Conservation (phyloP, 1,140 invertebrate genomes). For the Cyrtorhinus lividipennis region DNA sequence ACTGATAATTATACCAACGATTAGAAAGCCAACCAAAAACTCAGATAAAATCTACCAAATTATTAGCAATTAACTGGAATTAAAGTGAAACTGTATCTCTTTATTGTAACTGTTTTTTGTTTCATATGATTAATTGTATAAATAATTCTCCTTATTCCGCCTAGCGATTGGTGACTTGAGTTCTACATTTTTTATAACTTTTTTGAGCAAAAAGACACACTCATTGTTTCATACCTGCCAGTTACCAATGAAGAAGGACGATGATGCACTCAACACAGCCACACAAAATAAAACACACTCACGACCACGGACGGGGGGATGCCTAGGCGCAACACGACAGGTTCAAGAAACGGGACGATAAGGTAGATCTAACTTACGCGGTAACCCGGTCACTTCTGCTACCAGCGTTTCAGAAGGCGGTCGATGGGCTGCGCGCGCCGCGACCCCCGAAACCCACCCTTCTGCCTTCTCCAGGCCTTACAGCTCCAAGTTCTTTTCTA, state of each 20-base stretch:
- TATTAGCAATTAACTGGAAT: too few relatives aligned
- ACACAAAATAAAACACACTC: neutral
- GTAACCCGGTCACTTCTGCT: slow-evolving; percentile 9
- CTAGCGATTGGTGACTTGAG: too few relatives aligned
- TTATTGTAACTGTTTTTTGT: too few relatives aligned
- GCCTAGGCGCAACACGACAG: neutral
- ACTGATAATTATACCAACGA: too few relatives aligned
- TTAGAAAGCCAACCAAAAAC: too few relatives aligned
- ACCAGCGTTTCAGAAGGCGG: neutral
- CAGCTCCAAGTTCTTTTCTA: neutral
- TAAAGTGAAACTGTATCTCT: too few relatives aligned
- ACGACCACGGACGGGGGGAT: neutral
- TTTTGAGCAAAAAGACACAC: too few relatives aligned
- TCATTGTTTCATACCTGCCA: neutral
- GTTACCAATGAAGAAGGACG: neutral
- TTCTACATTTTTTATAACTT: too few relatives aligned
- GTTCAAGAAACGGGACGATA: neutral
- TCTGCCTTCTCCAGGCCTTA: neutral
- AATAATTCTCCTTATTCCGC: too few relatives aligned
- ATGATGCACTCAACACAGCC: neutral
- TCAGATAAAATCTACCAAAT: too few relatives aligned
- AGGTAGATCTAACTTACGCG: neutral
- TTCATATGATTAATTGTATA: too few relatives aligned
- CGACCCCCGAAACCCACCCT: neutral
- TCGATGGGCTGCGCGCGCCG: slow-evolving; percentile 7